phyloP scores from a whole-genome alignment of 2,113 vertebrate genomes.

The Oncorhynchus keta region DNA sequence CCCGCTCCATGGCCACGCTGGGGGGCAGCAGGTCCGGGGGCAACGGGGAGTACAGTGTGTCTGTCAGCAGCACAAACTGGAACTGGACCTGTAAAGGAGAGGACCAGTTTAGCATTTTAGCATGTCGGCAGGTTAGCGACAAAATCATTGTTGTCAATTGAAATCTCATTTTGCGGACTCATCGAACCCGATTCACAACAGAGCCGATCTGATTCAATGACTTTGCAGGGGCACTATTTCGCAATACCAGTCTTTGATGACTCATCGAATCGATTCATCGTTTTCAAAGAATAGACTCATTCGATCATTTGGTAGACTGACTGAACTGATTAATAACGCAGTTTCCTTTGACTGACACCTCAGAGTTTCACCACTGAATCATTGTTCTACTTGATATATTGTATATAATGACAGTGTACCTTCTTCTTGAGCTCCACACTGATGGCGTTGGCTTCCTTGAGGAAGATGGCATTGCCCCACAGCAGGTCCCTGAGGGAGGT shows the following conservation, averaged over 20 bases:
- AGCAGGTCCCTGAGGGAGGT: slow-evolving; percentile 93
- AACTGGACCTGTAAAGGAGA: slow-evolving; percentile 86
- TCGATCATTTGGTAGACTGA: too few relatives aligned
- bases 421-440: slow-evolving; percentile 98
- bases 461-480: slow-evolving; percentile 96
- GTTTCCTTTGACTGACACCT: too few relatives aligned
- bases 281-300: too few relatives aligned
- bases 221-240: too few relatives aligned
- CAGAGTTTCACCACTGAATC: too few relatives aligned
- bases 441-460: slow-evolving; percentile 98
- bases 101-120: neutral
- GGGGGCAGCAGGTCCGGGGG: slow-evolving; percentile 91
- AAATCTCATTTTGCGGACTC: neutral
- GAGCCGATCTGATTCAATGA: too few relatives aligned
- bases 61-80: slow-evolving; percentile 95
- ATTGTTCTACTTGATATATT: too few relatives aligned
- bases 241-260: too few relatives aligned
- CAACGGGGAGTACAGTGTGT: slow-evolving; percentile 94
- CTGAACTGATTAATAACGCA: too few relatives aligned
- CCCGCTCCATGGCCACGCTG: slow-evolving; percentile 85
- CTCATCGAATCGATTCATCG: too few relatives aligned
- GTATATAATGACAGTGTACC: slow-evolving; percentile 58
- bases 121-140: too few relatives aligned
- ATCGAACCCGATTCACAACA: neutral
- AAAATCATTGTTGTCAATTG: neutral